These are phyloP conservation scores for Ailurus styani DNA, from an alignment of 2,113 vertebrate species.

Conservation along the genomic window DNA sequence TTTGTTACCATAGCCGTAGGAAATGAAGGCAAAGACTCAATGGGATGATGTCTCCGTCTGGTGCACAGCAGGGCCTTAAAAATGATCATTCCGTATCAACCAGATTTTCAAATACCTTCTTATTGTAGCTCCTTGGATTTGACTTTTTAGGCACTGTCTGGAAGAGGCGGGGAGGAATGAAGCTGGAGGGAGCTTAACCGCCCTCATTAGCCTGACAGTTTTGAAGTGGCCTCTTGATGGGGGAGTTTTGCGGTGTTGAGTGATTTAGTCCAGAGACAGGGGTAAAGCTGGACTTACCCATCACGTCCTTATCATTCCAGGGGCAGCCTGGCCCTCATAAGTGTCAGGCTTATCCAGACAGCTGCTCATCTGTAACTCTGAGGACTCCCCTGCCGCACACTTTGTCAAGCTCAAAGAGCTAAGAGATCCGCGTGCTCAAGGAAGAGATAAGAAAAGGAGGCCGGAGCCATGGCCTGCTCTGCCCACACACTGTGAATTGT, in stretches of 20 bases:
- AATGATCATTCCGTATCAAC: not conserved
- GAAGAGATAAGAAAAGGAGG: slow-evolving; percentile 19
- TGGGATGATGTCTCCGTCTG: not conserved
- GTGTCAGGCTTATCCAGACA: slow-evolving; percentile 24
- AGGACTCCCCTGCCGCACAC: not conserved
- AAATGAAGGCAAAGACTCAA: not conserved
- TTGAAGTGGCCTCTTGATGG: not conserved
- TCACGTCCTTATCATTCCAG: slow-evolving; percentile 22
- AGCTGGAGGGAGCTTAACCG: not conserved
- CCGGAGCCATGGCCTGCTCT: not conserved
- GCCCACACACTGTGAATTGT: not conserved
- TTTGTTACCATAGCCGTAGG: not conserved
- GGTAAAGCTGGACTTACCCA: not conserved
- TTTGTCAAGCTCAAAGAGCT: slow-evolving; percentile 23
- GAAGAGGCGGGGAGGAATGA: not conserved
- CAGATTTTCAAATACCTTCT: not conserved
- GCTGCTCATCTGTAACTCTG: not conserved
- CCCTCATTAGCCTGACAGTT: not conserved
- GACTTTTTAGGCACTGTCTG: not conserved
- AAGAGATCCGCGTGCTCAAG: not conserved
- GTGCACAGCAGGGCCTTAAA: not conserved
- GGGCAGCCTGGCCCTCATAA: not conserved
- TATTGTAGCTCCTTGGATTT: not conserved
- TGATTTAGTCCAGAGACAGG: not conserved
- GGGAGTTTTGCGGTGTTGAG: not conserved